Base-by-base conservation (phyloP, 2,113 vertebrate species). In the Rhabdornis inornatus region DNA sequence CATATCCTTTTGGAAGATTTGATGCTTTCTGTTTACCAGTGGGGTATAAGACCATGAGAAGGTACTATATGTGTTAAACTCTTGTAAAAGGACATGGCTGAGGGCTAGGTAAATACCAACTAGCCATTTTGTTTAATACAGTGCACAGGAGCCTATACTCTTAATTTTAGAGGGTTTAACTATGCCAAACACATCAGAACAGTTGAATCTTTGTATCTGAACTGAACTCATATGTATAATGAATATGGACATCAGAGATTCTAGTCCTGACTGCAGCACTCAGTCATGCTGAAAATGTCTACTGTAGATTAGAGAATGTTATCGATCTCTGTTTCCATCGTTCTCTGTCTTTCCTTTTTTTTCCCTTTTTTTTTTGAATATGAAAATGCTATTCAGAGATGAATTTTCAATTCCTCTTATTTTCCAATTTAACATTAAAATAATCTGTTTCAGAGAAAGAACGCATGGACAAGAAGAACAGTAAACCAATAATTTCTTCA, bases 401-500 rank as follows among this genome's bases (percentile, higher is more conserved):
- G 8, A 94, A 74, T 9, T 49, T 69, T 60, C 6, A 20, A 56
- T 60, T 92, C 49, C 4, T 77, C 84, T 72, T 28, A 9, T 59
- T 63, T 86, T 89, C 31, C 81, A 70, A 83, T 53, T 53, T 23
- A 75, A 70, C 11, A 86, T 76, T 91, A 82, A 93, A 86, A 89
- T 83, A 91, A 87, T 83, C 28, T 83, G 18, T 94, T 91, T 88
- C 49, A 65, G 37, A 64, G 70, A 69, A 61, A 56, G 44, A 78
- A 35, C 8, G 9, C 9, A 45, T n/a, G 28, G n/a, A 64, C 37
- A 79, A 87, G 39, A 66, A 87, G 63, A 76, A 71, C 7, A 74
- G 68, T 42, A 93, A 96, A 87, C 21, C 21, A 74, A 93, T 53
- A 94, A 94, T 95, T 92, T 57, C 35, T 87, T 95, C 50, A 47